Evolutionary conservation across 2,888 invertebrate genomes (phyloP).

Genomic region (Polia nebulosa): DNA sequence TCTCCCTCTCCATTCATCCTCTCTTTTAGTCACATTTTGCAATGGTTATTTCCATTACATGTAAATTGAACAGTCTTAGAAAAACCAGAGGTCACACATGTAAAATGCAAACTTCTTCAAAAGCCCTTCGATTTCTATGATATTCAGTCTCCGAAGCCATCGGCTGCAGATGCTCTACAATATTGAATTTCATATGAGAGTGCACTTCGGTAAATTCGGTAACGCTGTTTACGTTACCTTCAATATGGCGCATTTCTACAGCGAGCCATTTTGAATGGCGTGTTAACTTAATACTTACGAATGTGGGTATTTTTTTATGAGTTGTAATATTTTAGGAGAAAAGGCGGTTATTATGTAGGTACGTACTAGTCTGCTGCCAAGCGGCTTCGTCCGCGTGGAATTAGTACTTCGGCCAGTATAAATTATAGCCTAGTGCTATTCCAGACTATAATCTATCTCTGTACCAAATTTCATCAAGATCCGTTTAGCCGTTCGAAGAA

Average conservation of each 20-base stretch:
- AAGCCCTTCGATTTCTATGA: constrained; percentile 31
- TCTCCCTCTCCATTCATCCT: too few relatives aligned
- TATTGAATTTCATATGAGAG: constrained; percentile 57
- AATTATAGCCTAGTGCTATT: too few relatives aligned
- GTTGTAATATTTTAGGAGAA: constrained; percentile 7
- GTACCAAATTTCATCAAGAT: too few relatives aligned
- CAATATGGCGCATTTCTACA: constrained; percentile 17
- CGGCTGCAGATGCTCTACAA: constrained; percentile 47
- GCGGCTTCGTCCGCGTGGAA: too few relatives aligned
- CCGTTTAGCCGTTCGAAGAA: too few relatives aligned
- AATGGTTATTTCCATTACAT: too few relatives aligned
- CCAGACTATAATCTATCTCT: too few relatives aligned
- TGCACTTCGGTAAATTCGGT: constrained; percentile 59
- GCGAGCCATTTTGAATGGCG: constrained; percentile 17
- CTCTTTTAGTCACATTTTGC: too few relatives aligned
- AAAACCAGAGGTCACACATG: neutral
- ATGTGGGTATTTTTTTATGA: constrained; percentile 7
- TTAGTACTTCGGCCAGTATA: too few relatives aligned
- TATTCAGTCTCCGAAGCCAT: constrained; percentile 28
- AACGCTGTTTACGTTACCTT: constrained; percentile 43
- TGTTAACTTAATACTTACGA: constrained; percentile 17
- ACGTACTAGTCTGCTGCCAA: too few relatives aligned
- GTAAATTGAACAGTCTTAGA: neutral
- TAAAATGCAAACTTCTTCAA: neutral
- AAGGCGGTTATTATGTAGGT: neutral